Percentiles rank a stretch among this genome's conserved stretches.
Conservation (phyloP, 1,140 invertebrate species). For the Maconellicoccus hirsutus region DNA sequence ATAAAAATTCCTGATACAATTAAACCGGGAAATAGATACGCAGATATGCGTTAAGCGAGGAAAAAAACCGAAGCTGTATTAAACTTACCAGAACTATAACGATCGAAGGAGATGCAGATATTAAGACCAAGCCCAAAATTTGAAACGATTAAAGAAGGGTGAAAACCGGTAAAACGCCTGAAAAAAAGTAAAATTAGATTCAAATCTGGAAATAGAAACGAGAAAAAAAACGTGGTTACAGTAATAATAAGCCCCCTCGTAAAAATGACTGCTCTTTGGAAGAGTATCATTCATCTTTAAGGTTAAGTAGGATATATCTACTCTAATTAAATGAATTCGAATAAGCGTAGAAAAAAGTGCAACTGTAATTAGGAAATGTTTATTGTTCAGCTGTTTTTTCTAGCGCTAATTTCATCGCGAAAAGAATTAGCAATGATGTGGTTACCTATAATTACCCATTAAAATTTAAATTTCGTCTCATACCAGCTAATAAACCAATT, state of each 20-base stretch:
- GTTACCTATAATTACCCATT: neutral
- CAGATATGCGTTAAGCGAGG: neutral
- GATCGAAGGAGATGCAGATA: neutral
- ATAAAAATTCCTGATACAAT: conserved; percentile 27
- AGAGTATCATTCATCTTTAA: conserved; percentile 17
- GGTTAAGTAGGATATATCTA: neutral
- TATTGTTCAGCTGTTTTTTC: neutral
- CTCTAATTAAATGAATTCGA: neutral
- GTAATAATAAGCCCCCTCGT: conserved; percentile 17
- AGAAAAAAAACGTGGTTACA: neutral
- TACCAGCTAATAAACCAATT: no score
- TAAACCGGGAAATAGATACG: conserved; percentile 24
- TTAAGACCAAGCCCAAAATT: conserved; percentile 16
- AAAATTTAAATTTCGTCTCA: no score
- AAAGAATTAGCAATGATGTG: no score
- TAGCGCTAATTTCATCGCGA: neutral
- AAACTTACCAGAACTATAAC: conserved; percentile 24
- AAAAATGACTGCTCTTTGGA: conserved; percentile 14
- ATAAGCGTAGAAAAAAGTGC: neutral
- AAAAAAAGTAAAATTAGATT: conserved; percentile 17
- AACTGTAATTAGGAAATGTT: neutral
- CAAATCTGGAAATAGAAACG: neutral
- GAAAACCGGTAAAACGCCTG: conserved; percentile 17
- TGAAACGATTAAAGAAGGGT: conserved; percentile 19
- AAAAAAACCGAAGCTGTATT: conserved; percentile 18